Evolutionary conservation across 2,797 vertebrate genomes (phyloP).

Genomic region (Myotis vivesi): DNA sequence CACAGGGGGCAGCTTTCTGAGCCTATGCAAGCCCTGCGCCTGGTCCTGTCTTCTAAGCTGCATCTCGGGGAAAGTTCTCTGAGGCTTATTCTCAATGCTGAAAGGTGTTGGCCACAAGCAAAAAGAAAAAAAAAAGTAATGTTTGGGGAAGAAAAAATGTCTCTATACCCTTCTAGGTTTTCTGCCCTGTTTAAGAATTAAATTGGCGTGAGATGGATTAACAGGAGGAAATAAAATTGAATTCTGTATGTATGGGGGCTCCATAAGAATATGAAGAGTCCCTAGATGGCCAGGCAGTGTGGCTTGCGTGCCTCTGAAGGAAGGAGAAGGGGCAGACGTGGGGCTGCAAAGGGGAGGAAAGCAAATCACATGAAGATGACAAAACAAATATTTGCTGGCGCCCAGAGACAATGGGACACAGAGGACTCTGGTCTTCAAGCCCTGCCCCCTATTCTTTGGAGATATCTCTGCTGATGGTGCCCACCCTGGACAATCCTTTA

Average conservation of each 20-base stretch:
- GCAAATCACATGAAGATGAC: background rate
- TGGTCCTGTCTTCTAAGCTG: background rate
- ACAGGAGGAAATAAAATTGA: background rate
- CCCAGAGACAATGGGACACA: background rate
- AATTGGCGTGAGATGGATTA: background rate
- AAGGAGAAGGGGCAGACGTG: background rate
- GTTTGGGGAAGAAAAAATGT: background rate
- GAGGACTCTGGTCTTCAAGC: background rate
- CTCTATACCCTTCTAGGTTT: background rate
- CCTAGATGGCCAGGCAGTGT: background rate
- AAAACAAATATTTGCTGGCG: background rate
- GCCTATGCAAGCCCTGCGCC: background rate
- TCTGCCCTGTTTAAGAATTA: background rate
- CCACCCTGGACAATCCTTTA: background rate
- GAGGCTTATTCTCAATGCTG: background rate
- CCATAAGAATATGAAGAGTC: background rate
- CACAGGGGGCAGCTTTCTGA: background rate
- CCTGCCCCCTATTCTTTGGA: background rate
- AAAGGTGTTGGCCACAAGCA: background rate
- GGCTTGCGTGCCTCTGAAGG: background rate
- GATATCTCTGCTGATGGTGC: background rate
- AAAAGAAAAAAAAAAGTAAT: background rate
- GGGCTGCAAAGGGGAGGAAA: background rate
- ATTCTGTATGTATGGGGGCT: background rate
- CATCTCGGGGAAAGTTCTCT: background rate